A percentile compares a stretch with the other conserved stretches of the same genome.
Evolutionary conservation across 2,113 vertebrate genomes (phyloP).

Genomic region (Vombatus ursinus): DNA sequence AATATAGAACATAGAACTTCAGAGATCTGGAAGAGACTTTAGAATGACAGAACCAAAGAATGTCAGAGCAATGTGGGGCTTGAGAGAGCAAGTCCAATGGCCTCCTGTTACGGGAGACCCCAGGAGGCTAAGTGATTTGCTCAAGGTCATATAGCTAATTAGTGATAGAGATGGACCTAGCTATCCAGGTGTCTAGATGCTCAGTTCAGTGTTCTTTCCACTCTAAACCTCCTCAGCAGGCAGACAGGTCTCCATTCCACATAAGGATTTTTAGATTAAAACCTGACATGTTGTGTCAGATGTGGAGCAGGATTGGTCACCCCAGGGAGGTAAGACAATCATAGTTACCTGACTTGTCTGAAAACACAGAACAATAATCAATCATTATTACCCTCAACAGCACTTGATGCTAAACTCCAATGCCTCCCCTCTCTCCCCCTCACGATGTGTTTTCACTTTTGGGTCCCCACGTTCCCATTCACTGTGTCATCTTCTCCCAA

Average conservation of each 20-base stretch:
- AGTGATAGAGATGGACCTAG: background rate
- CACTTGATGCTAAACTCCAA: background rate
- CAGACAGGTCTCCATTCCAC: background rate
- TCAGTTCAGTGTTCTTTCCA: background rate
- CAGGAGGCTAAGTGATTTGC: background rate
- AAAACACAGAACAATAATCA: background rate
- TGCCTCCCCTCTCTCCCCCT: background rate
- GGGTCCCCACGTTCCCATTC: constrained; percentile 7
- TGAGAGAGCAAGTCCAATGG: background rate
- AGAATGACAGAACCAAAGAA: background rate
- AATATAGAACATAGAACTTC: background rate
- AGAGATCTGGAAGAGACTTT: background rate
- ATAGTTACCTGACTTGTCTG: background rate
- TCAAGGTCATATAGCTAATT: no score
- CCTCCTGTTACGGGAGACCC: background rate
- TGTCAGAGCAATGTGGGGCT: background rate
- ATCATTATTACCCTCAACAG: constrained; percentile 37
- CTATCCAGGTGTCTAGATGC: background rate
- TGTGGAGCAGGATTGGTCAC: no score
- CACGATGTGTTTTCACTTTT: background rate
- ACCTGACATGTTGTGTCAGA: background rate
- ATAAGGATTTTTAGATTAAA: background rate
- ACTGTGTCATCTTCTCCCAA: background rate
- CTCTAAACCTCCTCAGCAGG: background rate
- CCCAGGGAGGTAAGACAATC: background rate